Evolutionary conservation across 2,888 invertebrate genomes (phyloP).

Genomic region (Volucella inflata): DNA sequence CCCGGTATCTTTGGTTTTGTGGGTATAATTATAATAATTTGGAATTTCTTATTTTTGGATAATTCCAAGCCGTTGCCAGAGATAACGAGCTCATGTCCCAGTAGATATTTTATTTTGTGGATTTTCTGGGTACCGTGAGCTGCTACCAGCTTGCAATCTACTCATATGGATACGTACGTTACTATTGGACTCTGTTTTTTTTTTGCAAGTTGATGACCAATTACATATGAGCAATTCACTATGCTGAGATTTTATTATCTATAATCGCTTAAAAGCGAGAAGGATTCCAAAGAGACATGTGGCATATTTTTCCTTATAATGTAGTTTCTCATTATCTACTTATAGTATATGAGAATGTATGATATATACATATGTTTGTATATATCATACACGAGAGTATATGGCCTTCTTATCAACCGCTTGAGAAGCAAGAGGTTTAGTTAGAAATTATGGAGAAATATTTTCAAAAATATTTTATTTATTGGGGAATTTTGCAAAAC

Average conservation of each 20-base stretch:
- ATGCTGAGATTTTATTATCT: conserved; percentile 19
- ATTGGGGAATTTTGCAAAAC: not conserved
- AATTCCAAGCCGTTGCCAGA: conserved; percentile 40
- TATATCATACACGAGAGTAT: too few relatives aligned
- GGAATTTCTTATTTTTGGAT: conserved; percentile 67
- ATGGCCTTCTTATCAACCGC: conserved; percentile 1
- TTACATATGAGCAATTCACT: conserved; percentile 31
- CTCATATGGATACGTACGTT: not conserved
- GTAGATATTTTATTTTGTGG: conserved; percentile 11
- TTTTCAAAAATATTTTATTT: not conserved
- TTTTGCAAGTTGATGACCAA: not conserved
- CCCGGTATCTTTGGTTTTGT: conserved; percentile 67
- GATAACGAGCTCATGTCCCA: conserved; percentile 45
- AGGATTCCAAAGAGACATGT: conserved; percentile 33
- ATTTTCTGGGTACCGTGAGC: conserved; percentile 19
- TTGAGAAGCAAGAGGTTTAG: not conserved
- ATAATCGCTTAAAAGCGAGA: not conserved
- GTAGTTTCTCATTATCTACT: conserved; percentile 19
- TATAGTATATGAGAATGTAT: not conserved
- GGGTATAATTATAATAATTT: conserved; percentile 34
- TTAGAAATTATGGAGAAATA: not conserved
- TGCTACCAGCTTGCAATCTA: not conserved
- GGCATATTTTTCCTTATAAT: conserved; percentile 8
- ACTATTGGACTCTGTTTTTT: conserved; percentile 11
- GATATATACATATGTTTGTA: too few relatives aligned